Evolutionary conservation across 2,797 vertebrate genomes (phyloP).

Genomic region (Perodicticus potto): DNA sequence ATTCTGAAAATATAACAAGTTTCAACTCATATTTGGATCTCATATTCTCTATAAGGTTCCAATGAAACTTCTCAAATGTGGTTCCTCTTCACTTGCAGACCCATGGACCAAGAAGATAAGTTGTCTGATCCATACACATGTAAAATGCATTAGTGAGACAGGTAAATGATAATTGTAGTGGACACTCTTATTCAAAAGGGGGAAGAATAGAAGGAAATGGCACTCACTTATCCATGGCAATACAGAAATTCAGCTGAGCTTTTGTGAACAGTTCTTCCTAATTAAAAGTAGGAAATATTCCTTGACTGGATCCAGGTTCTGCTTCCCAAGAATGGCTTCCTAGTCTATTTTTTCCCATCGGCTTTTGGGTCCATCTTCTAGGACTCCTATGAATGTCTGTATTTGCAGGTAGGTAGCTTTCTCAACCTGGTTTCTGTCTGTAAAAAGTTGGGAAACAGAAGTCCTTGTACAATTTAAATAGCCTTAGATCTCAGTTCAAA

Average conservation of each 20-base stretch:
- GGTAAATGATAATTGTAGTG: neutral
- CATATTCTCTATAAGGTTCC: neutral
- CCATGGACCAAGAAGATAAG: neutral
- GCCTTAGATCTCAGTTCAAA: neutral
- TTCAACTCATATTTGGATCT: conserved; percentile 14
- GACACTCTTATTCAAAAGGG: neutral
- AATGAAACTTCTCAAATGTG: neutral
- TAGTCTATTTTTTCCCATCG: neutral
- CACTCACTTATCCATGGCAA: neutral
- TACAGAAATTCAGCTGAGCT: neutral
- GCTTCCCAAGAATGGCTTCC: neutral
- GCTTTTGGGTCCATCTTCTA: neutral
- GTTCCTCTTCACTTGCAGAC: neutral
- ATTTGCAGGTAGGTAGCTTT: neutral
- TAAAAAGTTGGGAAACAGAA: neutral
- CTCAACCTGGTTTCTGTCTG: neutral
- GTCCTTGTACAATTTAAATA: neutral
- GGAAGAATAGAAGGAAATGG: neutral
- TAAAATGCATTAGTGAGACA: neutral
- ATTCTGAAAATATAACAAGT: neutral
- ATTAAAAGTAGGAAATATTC: neutral
- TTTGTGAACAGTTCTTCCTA: neutral
- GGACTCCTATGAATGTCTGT: neutral
- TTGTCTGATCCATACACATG: neutral
- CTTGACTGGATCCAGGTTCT: neutral